Percentiles rank a stretch among this genome's conserved stretches.
Evolutionary conservation across 2,113 vertebrate species (phyloP).

Genomic region (Pluvialis apricaria): DNA sequence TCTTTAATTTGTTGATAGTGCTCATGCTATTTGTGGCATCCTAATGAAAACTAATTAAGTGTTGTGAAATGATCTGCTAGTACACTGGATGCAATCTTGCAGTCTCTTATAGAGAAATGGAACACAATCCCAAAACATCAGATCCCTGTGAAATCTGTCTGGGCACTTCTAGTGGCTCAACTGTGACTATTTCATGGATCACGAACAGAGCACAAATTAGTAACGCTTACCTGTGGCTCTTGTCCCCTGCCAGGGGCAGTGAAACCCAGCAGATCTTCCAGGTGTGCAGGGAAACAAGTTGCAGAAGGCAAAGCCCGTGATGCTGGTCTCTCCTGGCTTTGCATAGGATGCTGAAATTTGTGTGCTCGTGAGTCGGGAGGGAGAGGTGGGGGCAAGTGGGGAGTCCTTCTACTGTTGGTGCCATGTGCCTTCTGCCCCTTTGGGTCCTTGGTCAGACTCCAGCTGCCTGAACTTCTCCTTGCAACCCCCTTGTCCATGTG

Average conservation of each 20-base stretch:
- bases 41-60: conserved; percentile 27
- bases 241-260: no score
- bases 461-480: neutral
- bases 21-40: neutral
- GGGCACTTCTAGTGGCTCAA: neutral
- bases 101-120: neutral
- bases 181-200: neutral
- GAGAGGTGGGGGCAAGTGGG: accelerated
- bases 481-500: neutral
- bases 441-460: neutral
- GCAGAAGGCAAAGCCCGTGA: accelerated
- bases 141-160: neutral
- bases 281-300: neutral
- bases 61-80: neutral
- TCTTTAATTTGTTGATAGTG: neutral
- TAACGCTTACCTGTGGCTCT: neutral
- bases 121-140: neutral
- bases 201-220: neutral
- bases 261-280: neutral
- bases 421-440: neutral
- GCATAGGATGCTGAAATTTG: accelerated
- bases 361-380: neutral
- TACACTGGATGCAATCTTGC: neutral
- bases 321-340: neutral
- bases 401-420: neutral